Evolutionary conservation across 2,113 vertebrate species (phyloP).

Genomic region (Galemys pyrenaicus): DNA sequence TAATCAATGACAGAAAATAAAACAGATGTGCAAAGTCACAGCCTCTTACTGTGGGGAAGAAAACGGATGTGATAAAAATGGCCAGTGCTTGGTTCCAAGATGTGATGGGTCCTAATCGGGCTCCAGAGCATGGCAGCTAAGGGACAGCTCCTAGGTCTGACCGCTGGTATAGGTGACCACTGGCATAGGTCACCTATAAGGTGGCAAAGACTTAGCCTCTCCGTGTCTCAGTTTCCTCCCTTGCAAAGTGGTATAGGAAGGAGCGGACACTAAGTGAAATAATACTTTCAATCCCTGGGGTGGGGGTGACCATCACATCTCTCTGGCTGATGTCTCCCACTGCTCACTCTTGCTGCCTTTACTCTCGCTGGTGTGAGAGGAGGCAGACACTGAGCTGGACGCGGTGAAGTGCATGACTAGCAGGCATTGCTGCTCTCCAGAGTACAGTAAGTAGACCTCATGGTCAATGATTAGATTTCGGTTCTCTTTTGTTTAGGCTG

Average conservation of each 20-base stretch:
- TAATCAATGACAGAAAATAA: slow-evolving; percentile 28
- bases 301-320: neutral
- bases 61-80: neutral
- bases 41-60: neutral
- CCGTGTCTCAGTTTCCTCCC: neutral
- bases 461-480: neutral
- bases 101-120: neutral
- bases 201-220: no score
- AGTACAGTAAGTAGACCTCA: neutral
- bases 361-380: neutral
- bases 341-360: neutral
- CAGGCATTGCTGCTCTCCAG: no score
- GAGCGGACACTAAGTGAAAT: neutral
- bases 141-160: neutral
- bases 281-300: neutral
- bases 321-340: neutral
- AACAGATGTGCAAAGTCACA: neutral
- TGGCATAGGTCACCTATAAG: no score
- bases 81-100: neutral
- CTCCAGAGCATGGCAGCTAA: neutral
- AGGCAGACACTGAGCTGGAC: neutral
- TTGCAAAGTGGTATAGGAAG: neutral
- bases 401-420: neutral
- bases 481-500: neutral
- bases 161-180: neutral